phyloP scores from a whole-genome alignment of 2,113 vertebrate species.

The Colaptes auratus region DNA sequence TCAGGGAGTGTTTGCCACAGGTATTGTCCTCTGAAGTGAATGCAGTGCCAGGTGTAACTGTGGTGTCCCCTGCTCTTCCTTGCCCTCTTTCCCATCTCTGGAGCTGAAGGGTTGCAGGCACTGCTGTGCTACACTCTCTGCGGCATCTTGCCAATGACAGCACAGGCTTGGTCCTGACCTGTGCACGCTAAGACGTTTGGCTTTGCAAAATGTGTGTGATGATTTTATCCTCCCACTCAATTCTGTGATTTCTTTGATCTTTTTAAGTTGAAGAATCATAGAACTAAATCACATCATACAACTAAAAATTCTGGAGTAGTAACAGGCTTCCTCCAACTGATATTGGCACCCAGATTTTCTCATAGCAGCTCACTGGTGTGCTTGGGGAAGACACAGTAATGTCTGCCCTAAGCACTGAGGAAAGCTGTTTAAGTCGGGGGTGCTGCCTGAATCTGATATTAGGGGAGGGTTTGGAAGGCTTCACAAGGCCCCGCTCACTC shows the following conservation, averaged over 20 bases:
- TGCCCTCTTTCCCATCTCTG: fast-evolving
- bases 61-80: not conserved
- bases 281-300: too few relatives aligned
- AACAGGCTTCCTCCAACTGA: not conserved
- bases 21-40: fast-evolving
- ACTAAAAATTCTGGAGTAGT: not conserved
- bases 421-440: not conserved
- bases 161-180: not conserved
- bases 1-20: not conserved
- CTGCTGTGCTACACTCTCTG: not conserved
- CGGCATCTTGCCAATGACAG: not conserved
- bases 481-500: fast-evolving
- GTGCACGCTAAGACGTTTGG: fast-evolving
- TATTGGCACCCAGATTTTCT: not conserved
- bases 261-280: not conserved
- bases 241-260: not conserved
- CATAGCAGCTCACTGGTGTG: fast-evolving
- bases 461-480: fast-evolving
- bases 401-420: fast-evolving
- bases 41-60: not conserved
- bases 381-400: fast-evolving
- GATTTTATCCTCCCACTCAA: not conserved
- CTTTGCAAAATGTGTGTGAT: not conserved
- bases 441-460: fast-evolving
- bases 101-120: fast-evolving